Percentiles rank a stretch among this genome's conserved stretches.
These are phyloP conservation scores for Pampus argenteus DNA, from an alignment of 2,797 vertebrate genomes.

Conservation along the genomic window DNA sequence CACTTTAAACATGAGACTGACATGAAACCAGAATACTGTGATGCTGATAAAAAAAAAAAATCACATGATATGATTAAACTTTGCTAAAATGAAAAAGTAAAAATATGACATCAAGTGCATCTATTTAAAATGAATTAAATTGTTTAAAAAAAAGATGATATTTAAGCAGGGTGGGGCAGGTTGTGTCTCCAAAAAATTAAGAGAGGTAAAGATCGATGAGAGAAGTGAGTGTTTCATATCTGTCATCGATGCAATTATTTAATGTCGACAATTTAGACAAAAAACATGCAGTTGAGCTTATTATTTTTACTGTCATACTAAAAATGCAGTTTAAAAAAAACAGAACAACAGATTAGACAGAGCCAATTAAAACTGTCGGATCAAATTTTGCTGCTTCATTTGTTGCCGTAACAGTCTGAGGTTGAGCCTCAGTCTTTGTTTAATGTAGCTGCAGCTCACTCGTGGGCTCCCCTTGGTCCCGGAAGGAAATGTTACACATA, in stretches of 20 bases:
- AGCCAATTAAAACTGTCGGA: conserved; percentile 75
- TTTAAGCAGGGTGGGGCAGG: conserved; percentile 8
- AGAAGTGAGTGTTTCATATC: conserved; percentile 44
- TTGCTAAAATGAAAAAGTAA: conserved; percentile 14
- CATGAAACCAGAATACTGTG: conserved; percentile 2
- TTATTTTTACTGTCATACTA: conserved; percentile 33
- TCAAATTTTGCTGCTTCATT: conserved; percentile 66
- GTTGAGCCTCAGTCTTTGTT: conserved; percentile 60
- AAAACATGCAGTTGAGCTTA: conserved; percentile 47
- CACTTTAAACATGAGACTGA: not conserved
- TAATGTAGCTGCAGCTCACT: conserved; percentile 58
- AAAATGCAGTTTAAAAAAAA: conserved; percentile 64
- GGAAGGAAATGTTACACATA: conserved; percentile 76
- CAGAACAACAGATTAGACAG: conserved; percentile 59
- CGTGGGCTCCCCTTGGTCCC: conserved; percentile 62
- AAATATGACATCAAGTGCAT: conserved; percentile 23
- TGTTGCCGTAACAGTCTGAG: conserved; percentile 60
- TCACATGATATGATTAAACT: conserved; percentile 34
- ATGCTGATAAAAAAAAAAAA: not conserved
- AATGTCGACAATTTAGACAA: conserved; percentile 60
- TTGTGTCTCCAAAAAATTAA: conserved; percentile 18
- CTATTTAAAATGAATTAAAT: not conserved
- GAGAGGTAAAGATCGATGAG: conserved; percentile 32
- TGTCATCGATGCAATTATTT: conserved; percentile 48
- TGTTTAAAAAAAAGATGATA: conserved; percentile 14